phyloP scores from a whole-genome alignment of 2,797 vertebrate genomes.

The Intellagama lesueurii region DNA sequence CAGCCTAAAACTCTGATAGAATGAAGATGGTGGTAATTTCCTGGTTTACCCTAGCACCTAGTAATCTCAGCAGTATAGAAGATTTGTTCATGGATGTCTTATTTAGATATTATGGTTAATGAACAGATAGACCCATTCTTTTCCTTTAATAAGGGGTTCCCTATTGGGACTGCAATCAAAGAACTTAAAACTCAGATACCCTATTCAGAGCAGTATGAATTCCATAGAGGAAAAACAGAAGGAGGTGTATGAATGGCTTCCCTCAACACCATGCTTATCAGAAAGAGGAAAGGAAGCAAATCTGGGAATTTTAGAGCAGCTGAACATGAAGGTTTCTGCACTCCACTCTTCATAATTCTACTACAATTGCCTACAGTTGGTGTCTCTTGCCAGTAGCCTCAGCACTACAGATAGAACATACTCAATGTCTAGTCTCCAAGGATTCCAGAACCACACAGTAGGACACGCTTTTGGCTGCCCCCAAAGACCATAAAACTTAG shows the following conservation, averaged over 20 bases:
- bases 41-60: neutral
- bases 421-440: neutral
- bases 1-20: neutral
- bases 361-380: neutral
- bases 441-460: neutral
- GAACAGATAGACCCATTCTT: neutral
- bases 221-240: neutral
- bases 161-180: neutral
- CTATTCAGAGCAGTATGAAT: no score
- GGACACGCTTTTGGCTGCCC: no score
- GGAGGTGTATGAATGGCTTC: no score
- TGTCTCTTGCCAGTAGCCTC: neutral
- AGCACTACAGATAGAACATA: neutral
- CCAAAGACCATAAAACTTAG: no score
- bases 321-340: neutral
- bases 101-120: neutral
- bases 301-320: neutral
- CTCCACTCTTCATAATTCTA: neutral
- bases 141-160: neutral
- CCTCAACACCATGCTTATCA: neutral
- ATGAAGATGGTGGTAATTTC: no score
- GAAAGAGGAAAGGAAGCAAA: neutral
- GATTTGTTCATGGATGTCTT: neutral
- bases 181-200: no score
- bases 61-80: neutral